A percentile compares a stretch with the other conserved stretches of the same genome.
Evolutionary conservation across 2,797 vertebrate species (phyloP).

Genomic region (Thripadectes ignobilis): DNA sequence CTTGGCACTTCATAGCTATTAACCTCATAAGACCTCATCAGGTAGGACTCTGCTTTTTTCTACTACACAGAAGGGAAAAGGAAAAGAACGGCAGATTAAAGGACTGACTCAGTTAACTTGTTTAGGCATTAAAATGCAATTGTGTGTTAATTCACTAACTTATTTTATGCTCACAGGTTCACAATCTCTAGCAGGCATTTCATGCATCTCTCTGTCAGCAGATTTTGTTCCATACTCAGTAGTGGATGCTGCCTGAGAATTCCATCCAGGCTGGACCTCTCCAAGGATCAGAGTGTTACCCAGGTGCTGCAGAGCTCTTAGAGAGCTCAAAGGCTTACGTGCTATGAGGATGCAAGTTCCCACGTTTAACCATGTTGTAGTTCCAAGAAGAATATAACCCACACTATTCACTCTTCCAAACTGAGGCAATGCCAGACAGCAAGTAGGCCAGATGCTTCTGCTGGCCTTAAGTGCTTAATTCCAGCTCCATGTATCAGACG

Average conservation of each 20-base stretch:
- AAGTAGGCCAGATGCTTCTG: background rate
- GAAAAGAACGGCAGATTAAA: background rate
- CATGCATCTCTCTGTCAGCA: background rate
- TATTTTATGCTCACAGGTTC: background rate
- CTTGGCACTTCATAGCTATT: background rate
- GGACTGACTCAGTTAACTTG: background rate
- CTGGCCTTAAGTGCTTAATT: background rate
- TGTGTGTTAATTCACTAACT: background rate
- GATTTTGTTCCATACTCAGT: background rate
- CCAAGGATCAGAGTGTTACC: background rate
- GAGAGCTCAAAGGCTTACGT: background rate
- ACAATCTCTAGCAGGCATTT: background rate
- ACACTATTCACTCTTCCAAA: background rate
- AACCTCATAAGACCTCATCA: conserved; percentile 21
- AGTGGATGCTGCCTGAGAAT: background rate
- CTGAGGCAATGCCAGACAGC: background rate
- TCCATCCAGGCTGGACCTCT: background rate
- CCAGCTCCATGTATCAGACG: background rate
- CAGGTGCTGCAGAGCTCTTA: background rate
- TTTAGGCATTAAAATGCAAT: background rate
- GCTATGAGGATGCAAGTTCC: background rate
- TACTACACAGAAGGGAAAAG: background rate
- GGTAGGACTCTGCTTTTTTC: background rate
- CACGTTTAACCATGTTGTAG: background rate
- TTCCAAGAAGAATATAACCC: background rate